phyloP scores from a whole-genome alignment of 2,888 invertebrate species.

The Rhagonycha lutea region DNA sequence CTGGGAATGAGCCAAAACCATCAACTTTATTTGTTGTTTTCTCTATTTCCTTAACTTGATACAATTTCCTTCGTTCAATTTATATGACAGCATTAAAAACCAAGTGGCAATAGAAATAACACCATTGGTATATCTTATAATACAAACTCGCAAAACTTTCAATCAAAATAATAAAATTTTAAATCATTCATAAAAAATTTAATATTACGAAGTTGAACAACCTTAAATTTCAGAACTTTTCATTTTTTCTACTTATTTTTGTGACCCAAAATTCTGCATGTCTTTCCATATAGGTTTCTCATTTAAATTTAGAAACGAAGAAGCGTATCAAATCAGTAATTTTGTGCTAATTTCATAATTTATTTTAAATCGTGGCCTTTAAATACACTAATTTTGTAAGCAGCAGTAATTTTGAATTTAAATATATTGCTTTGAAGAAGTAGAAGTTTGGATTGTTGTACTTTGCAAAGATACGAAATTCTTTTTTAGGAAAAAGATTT shows the following conservation, averaged over 20 bases:
- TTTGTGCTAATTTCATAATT: neutral
- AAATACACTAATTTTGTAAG: neutral
- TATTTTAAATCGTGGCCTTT: neutral
- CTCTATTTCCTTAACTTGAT: constrained; percentile 2
- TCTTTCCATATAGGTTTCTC: neutral
- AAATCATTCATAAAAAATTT: neutral
- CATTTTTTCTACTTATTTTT: neutral
- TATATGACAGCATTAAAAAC: neutral
- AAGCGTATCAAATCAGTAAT: neutral
- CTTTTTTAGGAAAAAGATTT: neutral
- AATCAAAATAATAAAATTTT: neutral
- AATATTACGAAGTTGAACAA: neutral
- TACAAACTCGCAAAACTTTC: neutral
- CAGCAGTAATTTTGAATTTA: neutral
- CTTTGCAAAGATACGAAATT: neutral
- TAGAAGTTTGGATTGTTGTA: no score
- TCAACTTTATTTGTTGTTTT: constrained; percentile 24
- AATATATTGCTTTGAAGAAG: no score
- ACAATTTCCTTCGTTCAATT: constrained; percentile 3
- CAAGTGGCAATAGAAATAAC: neutral
- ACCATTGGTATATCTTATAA: neutral
- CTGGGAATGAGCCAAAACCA: constrained; percentile 29
- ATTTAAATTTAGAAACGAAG: neutral
- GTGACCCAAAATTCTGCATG: neutral
- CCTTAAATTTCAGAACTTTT: neutral